These are phyloP conservation scores for Phenganax subtilis DNA, from an alignment of 92 coral and sea anemone genomes.

Conservation along the genomic window DNA sequence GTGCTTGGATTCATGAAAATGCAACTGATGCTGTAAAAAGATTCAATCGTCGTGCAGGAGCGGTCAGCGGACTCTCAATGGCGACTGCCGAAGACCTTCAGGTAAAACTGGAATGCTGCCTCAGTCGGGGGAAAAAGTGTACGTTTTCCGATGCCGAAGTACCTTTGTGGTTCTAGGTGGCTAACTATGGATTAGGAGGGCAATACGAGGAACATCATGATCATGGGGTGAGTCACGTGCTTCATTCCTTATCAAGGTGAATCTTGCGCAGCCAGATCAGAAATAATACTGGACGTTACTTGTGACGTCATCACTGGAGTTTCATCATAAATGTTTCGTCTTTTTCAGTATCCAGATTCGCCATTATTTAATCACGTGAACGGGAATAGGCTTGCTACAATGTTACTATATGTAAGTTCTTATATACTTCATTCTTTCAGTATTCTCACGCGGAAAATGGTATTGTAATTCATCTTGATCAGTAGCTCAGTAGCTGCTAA, in stretches of 20 bases:
- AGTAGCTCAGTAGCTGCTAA: too few relatives aligned
- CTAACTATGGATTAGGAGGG: slow-evolving; percentile 75
- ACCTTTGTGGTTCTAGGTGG: slow-evolving; percentile 50
- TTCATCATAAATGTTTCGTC: neutral
- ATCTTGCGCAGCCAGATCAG: too few relatives aligned
- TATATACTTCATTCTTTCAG: neutral
- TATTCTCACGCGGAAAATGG: neutral
- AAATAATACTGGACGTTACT: too few relatives aligned
- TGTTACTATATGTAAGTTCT: slow-evolving; percentile 67
- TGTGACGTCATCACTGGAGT: neutral
- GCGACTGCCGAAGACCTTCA: slow-evolving; percentile 60
- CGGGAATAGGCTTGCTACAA: slow-evolving; percentile 76
- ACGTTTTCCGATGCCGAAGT: neutral
- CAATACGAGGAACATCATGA: slow-evolving; percentile 80
- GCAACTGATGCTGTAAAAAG: slow-evolving; percentile 47
- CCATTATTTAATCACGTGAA: slow-evolving; percentile 50
- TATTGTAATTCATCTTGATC: neutral
- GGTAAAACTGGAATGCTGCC: slow-evolving; percentile 30
- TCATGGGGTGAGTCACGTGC: slow-evolving; percentile 51
- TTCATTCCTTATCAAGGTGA: too few relatives aligned
- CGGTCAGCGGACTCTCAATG: slow-evolving; percentile 50
- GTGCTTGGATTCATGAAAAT: slow-evolving; percentile 58
- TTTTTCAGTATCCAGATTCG: slow-evolving; percentile 52
- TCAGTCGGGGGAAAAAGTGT: neutral
- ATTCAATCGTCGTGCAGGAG: slow-evolving; percentile 49